These are phyloP conservation scores for Alloplasta piceator DNA, from an alignment of 2,888 invertebrate species.

Conservation along the genomic window DNA sequence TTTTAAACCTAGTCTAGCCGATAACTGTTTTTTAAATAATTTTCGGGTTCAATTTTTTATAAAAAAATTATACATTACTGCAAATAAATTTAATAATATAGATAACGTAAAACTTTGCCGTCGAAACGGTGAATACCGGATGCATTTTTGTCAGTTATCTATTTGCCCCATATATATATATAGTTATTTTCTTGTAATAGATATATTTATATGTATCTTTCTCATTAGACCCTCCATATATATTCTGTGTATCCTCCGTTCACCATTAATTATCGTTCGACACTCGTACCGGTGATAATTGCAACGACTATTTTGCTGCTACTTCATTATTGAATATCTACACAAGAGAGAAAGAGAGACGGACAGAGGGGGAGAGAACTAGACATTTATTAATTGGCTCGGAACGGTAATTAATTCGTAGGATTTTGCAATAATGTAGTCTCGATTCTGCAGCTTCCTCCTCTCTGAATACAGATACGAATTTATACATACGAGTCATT, in stretches of 20 bases:
- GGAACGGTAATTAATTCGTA: constrained; percentile 54
- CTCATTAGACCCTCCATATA: constrained; percentile 1
- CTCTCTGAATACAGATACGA: background rate
- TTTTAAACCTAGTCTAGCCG: too few species aligned
- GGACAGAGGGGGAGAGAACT: constrained; percentile 11
- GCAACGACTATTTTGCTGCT: constrained; percentile 32
- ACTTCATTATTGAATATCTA: constrained; percentile 8
- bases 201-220: constrained; percentile 23
- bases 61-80: too few species aligned
- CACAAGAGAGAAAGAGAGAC: constrained; percentile 33
- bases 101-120: too few species aligned
- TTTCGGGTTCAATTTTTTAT: too few species aligned
- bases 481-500: background rate
- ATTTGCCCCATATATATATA: background rate
- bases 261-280: constrained; percentile 42
- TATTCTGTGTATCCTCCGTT: constrained; percentile 16
- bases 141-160: too few species aligned
- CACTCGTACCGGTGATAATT: constrained; percentile 29
- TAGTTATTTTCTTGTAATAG: background rate
- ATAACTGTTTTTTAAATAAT: too few species aligned
- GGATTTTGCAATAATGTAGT: constrained; percentile 51
- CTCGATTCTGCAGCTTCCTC: constrained; percentile 35
- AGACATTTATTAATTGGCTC: constrained; percentile 54
- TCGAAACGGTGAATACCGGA: too few species aligned
- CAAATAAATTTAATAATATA: too few species aligned